Evolutionary conservation across 2,797 vertebrate genomes (phyloP).

Genomic region (Brachymystax lenok): DNA sequence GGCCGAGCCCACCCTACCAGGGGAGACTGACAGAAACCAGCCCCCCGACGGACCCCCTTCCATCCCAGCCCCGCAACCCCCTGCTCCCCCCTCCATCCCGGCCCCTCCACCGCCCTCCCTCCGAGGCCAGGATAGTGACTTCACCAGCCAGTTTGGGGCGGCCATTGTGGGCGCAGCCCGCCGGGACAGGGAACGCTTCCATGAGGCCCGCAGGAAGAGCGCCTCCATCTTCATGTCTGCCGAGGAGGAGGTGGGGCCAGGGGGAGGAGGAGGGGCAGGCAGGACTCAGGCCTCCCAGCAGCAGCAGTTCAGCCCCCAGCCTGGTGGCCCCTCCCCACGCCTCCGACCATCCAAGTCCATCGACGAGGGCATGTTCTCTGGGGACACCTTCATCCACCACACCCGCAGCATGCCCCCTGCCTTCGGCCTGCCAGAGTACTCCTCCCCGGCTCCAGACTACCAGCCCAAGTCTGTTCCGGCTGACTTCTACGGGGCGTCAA

Average conservation of each 20-base stretch:
- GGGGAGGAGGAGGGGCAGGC: constrained; percentile 46
- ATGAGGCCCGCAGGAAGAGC: constrained; percentile 86
- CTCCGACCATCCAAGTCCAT: constrained; percentile 92
- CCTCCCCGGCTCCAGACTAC: constrained; percentile 73
- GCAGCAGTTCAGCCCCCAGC: constrained; percentile 72
- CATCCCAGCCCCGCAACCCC: constrained; percentile 74
- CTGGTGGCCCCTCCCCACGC: constrained; percentile 71
- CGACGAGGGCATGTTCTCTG: constrained; percentile 91
- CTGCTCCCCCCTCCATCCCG: constrained; percentile 77
- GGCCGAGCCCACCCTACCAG: constrained; percentile 73
- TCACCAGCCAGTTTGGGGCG: constrained; percentile 88
- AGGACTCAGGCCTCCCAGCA: constrained; percentile 71
- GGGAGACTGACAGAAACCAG: constrained; percentile 73
- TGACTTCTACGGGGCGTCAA: constrained; percentile 75
- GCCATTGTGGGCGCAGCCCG: constrained; percentile 81
- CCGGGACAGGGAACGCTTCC: constrained; percentile 81
- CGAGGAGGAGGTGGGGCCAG: constrained; percentile 77
- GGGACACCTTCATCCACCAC: constrained; percentile 86
- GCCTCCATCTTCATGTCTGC: constrained; percentile 92
- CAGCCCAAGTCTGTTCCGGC: constrained; percentile 81
- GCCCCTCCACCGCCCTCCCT: constrained; percentile 73
- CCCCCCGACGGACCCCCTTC: constrained; percentile 66
- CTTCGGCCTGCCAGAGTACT: constrained; percentile 79
- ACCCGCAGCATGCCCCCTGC: constrained; percentile 84
- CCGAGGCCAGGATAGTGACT: constrained; percentile 81